A percentile compares a stretch with the other conserved stretches of the same genome.
These are phyloP conservation scores for Pristiophorus japonicus DNA, from an alignment of 2,113 vertebrate species.

Conservation along the genomic window DNA sequence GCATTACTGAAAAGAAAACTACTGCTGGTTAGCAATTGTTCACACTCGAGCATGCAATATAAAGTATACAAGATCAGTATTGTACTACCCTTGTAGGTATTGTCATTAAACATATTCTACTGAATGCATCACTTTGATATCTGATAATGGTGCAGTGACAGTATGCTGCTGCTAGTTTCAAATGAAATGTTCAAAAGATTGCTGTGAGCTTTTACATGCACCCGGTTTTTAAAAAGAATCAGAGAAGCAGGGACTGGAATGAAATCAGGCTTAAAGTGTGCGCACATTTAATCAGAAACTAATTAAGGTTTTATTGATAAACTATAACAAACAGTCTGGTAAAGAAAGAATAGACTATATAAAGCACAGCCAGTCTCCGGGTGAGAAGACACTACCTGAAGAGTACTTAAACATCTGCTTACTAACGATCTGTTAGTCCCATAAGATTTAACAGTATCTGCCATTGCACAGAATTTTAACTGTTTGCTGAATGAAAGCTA, in stretches of 20 bases:
- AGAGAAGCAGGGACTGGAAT: background rate
- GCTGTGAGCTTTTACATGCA: background rate
- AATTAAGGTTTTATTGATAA: conserved; percentile 34
- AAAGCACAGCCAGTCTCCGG: background rate
- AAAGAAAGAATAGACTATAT: background rate
- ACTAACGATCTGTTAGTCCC: background rate
- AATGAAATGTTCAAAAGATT: background rate
- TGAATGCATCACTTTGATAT: background rate
- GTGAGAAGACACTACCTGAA: background rate
- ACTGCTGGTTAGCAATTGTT: background rate
- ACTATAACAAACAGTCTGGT: background rate
- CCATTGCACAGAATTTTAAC: background rate
- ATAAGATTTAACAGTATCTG: background rate
- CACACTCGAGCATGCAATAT: background rate
- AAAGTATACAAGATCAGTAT: background rate
- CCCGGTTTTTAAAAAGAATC: background rate
- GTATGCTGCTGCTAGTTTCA: background rate
- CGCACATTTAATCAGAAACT: background rate
- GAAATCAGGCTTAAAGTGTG: background rate
- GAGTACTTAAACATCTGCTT: background rate
- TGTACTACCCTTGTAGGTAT: background rate
- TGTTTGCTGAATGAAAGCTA: background rate
- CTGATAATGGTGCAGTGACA: background rate
- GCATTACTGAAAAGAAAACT: background rate
- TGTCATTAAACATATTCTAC: background rate